phyloP scores from a whole-genome alignment of 2,888 invertebrate species.

The Podabrus alpinus region DNA sequence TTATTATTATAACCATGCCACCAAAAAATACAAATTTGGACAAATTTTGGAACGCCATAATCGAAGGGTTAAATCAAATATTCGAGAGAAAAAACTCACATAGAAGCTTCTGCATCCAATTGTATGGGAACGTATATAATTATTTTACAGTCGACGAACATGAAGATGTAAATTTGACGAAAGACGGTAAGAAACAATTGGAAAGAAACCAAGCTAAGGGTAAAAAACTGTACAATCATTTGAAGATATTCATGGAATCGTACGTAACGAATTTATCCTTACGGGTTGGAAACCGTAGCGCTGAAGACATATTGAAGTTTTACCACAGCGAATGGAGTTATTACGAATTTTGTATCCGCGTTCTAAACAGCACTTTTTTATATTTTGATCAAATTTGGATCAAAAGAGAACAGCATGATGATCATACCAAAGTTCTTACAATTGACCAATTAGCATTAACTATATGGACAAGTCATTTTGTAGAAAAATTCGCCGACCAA shows the following conservation, averaged over 20 bases:
- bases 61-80: conserved; percentile 91
- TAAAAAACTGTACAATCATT: conserved; percentile 90
- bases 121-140: conserved; percentile 90
- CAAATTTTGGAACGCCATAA: conserved; percentile 95
- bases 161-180: conserved; percentile 61
- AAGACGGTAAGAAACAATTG: conserved; percentile 61
- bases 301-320: conserved; percentile 93
- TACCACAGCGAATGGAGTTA: conserved; percentile 98
- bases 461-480: conserved; percentile 95
- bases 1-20: too few relatives aligned
- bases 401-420: conserved; percentile 96
- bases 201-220: conserved; percentile 97
- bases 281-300: conserved; percentile 88
- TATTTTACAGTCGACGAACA: conserved; percentile 78
- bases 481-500: conserved; percentile 90
- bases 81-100: conserved; percentile 87
- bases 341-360: conserved; percentile 96
- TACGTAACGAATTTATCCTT: conserved; percentile 83
- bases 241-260: conserved; percentile 86
- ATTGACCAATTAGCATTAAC: conserved; percentile 97
- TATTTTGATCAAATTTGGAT: conserved; percentile 99
- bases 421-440: conserved; percentile 94
- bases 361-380: conserved; percentile 95
- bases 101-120: conserved; percentile 82
- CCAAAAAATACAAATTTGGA: too few relatives aligned